phyloP scores from a whole-genome alignment of 2,113 vertebrate genomes.

The Lycaon pictus region DNA sequence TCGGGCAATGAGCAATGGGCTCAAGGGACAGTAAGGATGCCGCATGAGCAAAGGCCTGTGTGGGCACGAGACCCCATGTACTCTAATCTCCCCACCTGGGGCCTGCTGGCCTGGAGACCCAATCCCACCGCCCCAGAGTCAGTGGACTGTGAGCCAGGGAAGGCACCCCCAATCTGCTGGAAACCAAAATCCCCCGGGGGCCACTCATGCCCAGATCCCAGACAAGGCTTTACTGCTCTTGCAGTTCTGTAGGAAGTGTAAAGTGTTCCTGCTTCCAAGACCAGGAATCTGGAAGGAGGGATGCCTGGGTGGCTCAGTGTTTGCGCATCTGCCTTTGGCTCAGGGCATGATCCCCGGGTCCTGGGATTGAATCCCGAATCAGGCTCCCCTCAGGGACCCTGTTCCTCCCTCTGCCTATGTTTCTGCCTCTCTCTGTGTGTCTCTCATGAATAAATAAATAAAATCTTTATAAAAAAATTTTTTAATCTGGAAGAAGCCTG shows the following conservation, averaged over 20 bases:
- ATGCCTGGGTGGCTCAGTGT: too few relatives aligned
- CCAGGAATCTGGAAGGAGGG: not conserved
- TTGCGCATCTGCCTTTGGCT: too few relatives aligned
- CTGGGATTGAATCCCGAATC: too few relatives aligned
- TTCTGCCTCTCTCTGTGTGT: too few relatives aligned
- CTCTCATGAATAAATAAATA: too few relatives aligned
- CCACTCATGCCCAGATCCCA: not conserved
- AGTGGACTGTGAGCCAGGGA: not conserved
- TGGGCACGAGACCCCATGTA: fast-evolving
- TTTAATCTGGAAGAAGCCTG: not conserved
- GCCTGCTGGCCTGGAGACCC: not conserved
- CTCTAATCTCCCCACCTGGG: not conserved
- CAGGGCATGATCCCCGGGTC: too few relatives aligned
- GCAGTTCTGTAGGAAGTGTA: not conserved
- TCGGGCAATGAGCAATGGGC: not conserved
- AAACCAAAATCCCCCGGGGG: not conserved
- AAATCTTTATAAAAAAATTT: too few relatives aligned
- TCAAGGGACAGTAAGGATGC: not conserved
- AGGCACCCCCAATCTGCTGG: fast-evolving
- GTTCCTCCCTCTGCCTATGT: too few relatives aligned
- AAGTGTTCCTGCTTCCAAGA: not conserved
- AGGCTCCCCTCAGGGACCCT: too few relatives aligned
- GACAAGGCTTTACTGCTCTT: not conserved
- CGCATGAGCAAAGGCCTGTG: fast-evolving
- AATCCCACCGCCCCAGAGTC: not conserved